Conservation (phyloP, 1,140 invertebrate genomes). For the Patella vulgata region DNA sequence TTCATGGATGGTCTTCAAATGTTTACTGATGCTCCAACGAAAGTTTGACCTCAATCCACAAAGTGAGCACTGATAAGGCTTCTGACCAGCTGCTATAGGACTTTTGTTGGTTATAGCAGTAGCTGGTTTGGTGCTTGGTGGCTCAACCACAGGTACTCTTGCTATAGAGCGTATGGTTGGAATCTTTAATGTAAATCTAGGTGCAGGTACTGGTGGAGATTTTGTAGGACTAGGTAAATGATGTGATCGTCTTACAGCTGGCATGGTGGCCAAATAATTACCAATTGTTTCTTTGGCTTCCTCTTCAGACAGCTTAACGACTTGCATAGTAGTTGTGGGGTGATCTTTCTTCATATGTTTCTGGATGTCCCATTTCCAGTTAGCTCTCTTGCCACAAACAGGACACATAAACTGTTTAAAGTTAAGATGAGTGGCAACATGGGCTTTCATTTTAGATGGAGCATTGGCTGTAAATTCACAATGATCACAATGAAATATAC, state of each 20-base stretch:
- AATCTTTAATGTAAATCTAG: background rate
- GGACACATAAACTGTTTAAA: slow-evolving; percentile 64
- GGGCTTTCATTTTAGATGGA: slow-evolving; percentile 57
- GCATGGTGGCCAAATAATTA: slow-evolving; percentile 53
- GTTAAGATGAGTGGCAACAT: slow-evolving; percentile 61
- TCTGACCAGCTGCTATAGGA: slow-evolving; percentile 11
- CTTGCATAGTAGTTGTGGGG: slow-evolving; percentile 45
- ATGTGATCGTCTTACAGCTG: slow-evolving; percentile 48
- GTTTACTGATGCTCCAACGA: slow-evolving; percentile 95
- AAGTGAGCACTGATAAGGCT: slow-evolving; percentile 75
- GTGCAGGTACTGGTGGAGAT: background rate
- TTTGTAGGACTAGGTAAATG: slow-evolving; percentile 30
- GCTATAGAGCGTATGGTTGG: too few species aligned
- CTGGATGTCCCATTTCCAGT: slow-evolving; percentile 66
- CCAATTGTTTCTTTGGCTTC: slow-evolving; percentile 63
- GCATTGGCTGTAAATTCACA: slow-evolving; percentile 56
- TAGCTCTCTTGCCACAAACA: slow-evolving; percentile 58
- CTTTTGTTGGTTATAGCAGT: background rate
- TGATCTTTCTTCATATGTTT: slow-evolving; percentile 65
- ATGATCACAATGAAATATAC: slow-evolving; percentile 48
- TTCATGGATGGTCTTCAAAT: slow-evolving; percentile 82
- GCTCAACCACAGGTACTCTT: too few species aligned
- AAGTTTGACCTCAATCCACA: slow-evolving; percentile 79
- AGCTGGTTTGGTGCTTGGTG: background rate
- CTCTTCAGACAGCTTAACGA: slow-evolving; percentile 54